These are phyloP conservation scores for Xanthorhoe spadicearia DNA, from an alignment of 2,888 invertebrate genomes.

Conservation along the genomic window DNA sequence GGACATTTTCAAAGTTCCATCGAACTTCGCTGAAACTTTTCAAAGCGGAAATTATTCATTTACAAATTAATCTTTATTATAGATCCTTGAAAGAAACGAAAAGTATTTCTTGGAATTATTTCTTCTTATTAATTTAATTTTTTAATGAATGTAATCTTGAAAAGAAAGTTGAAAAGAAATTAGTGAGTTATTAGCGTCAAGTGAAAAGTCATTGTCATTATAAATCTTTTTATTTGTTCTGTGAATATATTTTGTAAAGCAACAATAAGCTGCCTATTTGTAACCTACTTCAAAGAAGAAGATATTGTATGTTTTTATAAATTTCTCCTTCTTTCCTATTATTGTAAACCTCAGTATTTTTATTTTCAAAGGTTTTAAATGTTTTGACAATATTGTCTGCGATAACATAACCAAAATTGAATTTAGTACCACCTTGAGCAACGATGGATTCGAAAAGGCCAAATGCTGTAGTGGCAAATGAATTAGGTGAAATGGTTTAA, in stretches of 20 bases:
- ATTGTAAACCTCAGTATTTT: no score
- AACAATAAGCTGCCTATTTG: no score
- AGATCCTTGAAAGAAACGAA: slow-evolving; percentile 25
- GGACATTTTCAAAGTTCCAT: slow-evolving; percentile 12
- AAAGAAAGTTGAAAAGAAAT: neutral
- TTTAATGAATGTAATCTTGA: slow-evolving; percentile 21
- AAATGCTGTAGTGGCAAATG: no score
- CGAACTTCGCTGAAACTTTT: slow-evolving; percentile 28
- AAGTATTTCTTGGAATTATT: slow-evolving; percentile 27
- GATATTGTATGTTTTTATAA: no score
- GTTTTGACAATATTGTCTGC: no score
- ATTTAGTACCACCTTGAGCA: no score
- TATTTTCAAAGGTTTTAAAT: no score
- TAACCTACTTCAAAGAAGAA: no score
- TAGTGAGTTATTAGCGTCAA: neutral
- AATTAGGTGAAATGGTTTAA: no score
- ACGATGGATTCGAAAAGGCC: no score
- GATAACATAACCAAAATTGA: no score
- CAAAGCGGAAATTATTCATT: slow-evolving; percentile 35
- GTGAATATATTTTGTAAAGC: neutral
- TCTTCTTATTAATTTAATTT: slow-evolving; percentile 29
- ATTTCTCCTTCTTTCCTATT: no score
- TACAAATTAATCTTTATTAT: slow-evolving; percentile 34
- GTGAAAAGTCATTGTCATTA: neutral
- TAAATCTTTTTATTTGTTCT: neutral